These are phyloP conservation scores for Egretta garzetta DNA, from an alignment of 2,113 vertebrate species.

Conservation along the genomic window DNA sequence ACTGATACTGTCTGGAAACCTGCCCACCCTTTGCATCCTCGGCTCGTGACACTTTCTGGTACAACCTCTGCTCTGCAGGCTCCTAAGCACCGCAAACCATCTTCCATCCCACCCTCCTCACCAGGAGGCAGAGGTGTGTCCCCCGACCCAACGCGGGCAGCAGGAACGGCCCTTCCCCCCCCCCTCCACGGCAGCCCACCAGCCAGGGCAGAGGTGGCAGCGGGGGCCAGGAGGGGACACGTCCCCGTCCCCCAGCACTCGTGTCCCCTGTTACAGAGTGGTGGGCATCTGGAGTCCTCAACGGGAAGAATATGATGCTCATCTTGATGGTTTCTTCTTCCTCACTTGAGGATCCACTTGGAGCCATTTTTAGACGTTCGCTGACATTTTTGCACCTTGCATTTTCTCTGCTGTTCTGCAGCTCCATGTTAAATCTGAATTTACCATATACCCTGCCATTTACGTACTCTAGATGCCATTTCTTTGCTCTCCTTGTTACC, in stretches of 20 bases:
- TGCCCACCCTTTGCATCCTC: background rate
- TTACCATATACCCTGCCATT: background rate
- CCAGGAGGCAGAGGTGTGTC: background rate
- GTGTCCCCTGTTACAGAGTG: background rate
- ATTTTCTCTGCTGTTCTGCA: background rate
- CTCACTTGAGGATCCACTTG: background rate
- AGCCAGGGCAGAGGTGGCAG: background rate
- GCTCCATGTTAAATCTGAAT: background rate
- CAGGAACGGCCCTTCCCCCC: background rate
- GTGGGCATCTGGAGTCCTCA: background rate
- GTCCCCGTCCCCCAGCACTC: background rate
- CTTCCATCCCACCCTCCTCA: background rate
- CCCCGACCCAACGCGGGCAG: background rate
- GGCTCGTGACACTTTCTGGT: background rate
- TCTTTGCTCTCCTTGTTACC: background rate
- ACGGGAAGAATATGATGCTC: background rate
- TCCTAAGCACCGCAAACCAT: background rate
- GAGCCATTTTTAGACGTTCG: background rate
- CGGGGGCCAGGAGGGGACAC: background rate
- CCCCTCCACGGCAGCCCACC: background rate
- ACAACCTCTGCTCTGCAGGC: background rate
- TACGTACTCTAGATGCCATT: fast-evolving
- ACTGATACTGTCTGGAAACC: background rate
- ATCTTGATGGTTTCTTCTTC: background rate
- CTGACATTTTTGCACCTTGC: background rate